phyloP scores from a whole-genome alignment of 2,113 vertebrate genomes.

The Rhabdomys dilectus region DNA sequence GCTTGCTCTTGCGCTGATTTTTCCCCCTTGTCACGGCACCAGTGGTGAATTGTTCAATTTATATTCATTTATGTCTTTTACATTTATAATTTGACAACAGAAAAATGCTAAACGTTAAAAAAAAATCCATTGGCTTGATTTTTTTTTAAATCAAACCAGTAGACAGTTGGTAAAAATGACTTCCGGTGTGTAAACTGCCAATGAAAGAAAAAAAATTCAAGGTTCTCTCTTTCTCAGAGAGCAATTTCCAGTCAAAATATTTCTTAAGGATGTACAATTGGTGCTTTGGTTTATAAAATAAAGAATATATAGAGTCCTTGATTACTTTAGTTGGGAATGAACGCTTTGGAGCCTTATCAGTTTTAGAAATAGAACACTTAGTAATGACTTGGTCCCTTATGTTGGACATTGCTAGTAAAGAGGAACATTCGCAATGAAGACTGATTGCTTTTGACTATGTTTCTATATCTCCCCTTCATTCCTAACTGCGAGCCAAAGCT shows the following conservation, averaged over 20 bases:
- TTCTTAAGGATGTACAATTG: conserved; percentile 59
- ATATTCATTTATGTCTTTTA: not conserved
- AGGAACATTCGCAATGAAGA: conserved; percentile 37
- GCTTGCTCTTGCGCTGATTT: not conserved
- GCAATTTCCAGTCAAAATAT: conserved; percentile 59
- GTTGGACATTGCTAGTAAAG: conserved; percentile 4
- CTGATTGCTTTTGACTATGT: not conserved
- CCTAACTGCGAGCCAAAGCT: not conserved
- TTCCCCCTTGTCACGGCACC: not conserved
- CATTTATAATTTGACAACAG: conserved; percentile 10
- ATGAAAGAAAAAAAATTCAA: conserved; percentile 52
- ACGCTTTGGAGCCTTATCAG: conserved; percentile 23
- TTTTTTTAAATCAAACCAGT: not conserved
- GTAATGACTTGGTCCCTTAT: conserved; percentile 19
- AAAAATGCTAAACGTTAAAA: not conserved
- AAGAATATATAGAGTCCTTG: conserved; percentile 24
- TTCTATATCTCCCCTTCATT: not conserved
- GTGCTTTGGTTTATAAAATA: conserved; percentile 63
- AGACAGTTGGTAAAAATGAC: conserved; percentile 42
- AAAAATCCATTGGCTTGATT: not conserved
- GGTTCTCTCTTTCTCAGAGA: conserved; percentile 61
- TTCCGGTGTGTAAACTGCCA: not conserved
- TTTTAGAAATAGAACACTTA: conserved; percentile 68
- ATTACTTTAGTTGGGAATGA: conserved; percentile 54
- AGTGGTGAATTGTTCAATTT: conserved; percentile 45